phyloP scores from a whole-genome alignment of 2,113 vertebrate species.

The Pelecanoides urinatrix region DNA sequence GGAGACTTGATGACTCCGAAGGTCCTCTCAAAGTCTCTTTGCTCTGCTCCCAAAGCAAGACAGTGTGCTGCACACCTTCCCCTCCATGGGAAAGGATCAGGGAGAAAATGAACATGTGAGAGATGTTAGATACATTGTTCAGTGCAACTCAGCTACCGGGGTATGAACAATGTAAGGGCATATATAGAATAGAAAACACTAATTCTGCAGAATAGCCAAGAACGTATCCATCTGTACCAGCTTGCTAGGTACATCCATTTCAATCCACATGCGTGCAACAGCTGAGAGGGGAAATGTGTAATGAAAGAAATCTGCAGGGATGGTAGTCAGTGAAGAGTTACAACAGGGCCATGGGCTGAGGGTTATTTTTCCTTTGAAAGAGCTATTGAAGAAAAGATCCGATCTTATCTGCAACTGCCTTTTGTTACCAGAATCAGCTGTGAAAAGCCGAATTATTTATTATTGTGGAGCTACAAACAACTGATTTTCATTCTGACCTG shows the following conservation, averaged over 20 bases:
- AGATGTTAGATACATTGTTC: background rate
- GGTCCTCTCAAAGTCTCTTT: background rate
- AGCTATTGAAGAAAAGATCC: background rate
- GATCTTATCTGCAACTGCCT: background rate
- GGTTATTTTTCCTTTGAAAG: background rate
- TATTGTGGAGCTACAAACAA: background rate
- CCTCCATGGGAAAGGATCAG: background rate
- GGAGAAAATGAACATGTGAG: background rate
- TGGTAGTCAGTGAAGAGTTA: background rate
- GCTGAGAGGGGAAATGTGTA: background rate
- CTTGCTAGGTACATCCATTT: background rate
- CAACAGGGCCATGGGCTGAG: background rate
- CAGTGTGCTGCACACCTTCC: background rate
- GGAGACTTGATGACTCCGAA: background rate
- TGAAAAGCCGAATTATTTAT: background rate
- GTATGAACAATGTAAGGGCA: background rate
- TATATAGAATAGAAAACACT: background rate
- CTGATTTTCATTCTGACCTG: background rate
- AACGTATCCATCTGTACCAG: background rate
- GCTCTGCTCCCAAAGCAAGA: background rate
- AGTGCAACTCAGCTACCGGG: accelerated
- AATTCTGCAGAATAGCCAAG: background rate
- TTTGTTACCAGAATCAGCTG: background rate
- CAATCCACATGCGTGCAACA: background rate
- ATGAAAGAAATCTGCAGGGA: background rate